Percentiles rank a stretch among this genome's conserved stretches.
Evolutionary conservation across 2,888 invertebrate species (phyloP).

Genomic region (Allophyes oxyacanthae): DNA sequence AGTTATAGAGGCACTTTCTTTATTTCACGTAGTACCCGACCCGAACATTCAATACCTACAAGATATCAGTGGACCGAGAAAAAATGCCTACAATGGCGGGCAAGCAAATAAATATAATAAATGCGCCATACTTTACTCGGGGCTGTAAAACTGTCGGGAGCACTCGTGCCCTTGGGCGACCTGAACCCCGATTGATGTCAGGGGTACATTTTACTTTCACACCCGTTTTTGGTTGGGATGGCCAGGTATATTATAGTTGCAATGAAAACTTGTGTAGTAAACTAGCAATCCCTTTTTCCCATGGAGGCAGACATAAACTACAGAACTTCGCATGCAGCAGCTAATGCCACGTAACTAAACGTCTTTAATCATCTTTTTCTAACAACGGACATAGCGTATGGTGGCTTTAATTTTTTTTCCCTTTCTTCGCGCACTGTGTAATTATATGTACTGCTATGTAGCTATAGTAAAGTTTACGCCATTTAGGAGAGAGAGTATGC

Average conservation of each 20-base stretch:
- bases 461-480: no score
- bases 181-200: constrained; percentile 54
- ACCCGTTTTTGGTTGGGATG: constrained; percentile 16
- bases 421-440: no score
- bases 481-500: no score
- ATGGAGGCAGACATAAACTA: no score
- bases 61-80: constrained; percentile 74
- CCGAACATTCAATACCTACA: constrained; percentile 64
- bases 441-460: no score
- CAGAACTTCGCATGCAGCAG: no score
- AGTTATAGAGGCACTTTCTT: not conserved
- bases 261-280: no score
- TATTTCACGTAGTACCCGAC: constrained; percentile 22
- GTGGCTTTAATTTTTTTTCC: no score
- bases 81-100: constrained; percentile 73
- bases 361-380: no score
- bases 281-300: no score
- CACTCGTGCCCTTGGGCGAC: constrained; percentile 79
- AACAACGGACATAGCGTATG: no score
- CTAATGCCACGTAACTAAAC: no score
- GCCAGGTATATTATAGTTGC: not conserved
- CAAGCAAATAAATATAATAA: constrained; percentile 85
- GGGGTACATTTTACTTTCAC: constrained; percentile 6
- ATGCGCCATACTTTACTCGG: constrained; percentile 85
- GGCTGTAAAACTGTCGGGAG: constrained; percentile 85